Conservation (phyloP, 2,113 vertebrate species). For the Xenus cinereus region DNA sequence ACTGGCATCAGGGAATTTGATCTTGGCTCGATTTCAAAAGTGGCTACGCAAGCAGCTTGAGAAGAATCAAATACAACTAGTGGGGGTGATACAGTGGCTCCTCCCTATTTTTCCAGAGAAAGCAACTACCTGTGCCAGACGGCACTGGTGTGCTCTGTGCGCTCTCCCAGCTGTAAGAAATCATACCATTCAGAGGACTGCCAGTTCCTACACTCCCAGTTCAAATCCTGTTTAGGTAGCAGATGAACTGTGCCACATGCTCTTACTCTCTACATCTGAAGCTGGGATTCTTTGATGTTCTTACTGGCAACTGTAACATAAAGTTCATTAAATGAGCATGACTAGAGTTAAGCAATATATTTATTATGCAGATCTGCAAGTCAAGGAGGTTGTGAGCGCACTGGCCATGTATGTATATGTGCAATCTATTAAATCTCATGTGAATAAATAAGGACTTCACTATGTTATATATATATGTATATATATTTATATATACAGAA, state of each 20-base stretch:
- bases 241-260: not conserved
- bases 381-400: not conserved
- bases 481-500: not conserved
- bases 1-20: slow-evolving; percentile 18
- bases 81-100: not conserved
- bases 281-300: not conserved
- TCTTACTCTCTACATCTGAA: not conserved
- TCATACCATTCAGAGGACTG: not conserved
- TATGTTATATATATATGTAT: not conserved
- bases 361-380: not conserved
- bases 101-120: not conserved
- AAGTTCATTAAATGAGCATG: not conserved
- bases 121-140: not conserved
- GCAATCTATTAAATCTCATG: not conserved
- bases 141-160: not conserved
- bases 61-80: not conserved
- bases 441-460: not conserved
- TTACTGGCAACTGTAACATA: not conserved
- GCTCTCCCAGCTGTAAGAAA: not conserved
- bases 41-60: not conserved
- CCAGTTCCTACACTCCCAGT: not conserved
- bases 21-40: not conserved
- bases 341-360: not conserved
- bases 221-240: not conserved
- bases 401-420: not conserved